phyloP scores from a whole-genome alignment of 2,888 invertebrate species.

The Oligia fasciuncula region DNA sequence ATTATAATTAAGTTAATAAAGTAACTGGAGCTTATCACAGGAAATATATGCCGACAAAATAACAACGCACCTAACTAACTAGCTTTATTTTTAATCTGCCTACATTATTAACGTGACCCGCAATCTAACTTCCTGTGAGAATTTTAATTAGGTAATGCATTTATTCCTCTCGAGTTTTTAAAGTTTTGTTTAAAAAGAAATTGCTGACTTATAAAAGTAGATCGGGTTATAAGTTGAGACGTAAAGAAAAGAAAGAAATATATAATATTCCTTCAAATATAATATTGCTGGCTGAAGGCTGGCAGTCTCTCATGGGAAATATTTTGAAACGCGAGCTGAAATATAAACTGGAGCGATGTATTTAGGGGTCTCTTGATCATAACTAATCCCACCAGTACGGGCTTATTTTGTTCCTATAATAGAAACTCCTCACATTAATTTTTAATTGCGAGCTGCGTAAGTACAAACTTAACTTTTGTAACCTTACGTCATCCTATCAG shows the following conservation, averaged over 20 bases:
- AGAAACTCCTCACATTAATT: neutral
- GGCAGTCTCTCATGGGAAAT: slow-evolving; percentile 82
- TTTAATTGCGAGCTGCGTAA: neutral
- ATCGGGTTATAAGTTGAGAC: slow-evolving; percentile 22
- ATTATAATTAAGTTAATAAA: slow-evolving; percentile 61
- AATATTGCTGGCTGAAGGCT: slow-evolving; percentile 53
- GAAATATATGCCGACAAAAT: slow-evolving; percentile 67
- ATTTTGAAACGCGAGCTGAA: slow-evolving; percentile 82
- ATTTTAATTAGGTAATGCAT: slow-evolving; percentile 56
- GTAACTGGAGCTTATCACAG: slow-evolving; percentile 69
- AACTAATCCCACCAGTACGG: slow-evolving; percentile 28
- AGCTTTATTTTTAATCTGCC: slow-evolving; percentile 62
- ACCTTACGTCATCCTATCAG: slow-evolving; percentile 7
- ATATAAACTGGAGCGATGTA: slow-evolving; percentile 70
- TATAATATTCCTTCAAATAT: slow-evolving; percentile 43
- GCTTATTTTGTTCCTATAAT: neutral
- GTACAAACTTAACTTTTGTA: neutral
- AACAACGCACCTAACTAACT: slow-evolving; percentile 64
- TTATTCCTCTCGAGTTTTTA: slow-evolving; percentile 30
- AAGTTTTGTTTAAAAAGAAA: slow-evolving; percentile 18
- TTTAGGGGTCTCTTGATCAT: slow-evolving; percentile 70
- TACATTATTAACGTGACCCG: slow-evolving; percentile 66
- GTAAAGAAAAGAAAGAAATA: slow-evolving; percentile 37
- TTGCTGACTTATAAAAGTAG: slow-evolving; percentile 12
- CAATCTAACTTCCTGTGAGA: slow-evolving; percentile 68